phyloP scores from a whole-genome alignment of 1,140 invertebrate genomes.

The Drosophila watanabei region DNA sequence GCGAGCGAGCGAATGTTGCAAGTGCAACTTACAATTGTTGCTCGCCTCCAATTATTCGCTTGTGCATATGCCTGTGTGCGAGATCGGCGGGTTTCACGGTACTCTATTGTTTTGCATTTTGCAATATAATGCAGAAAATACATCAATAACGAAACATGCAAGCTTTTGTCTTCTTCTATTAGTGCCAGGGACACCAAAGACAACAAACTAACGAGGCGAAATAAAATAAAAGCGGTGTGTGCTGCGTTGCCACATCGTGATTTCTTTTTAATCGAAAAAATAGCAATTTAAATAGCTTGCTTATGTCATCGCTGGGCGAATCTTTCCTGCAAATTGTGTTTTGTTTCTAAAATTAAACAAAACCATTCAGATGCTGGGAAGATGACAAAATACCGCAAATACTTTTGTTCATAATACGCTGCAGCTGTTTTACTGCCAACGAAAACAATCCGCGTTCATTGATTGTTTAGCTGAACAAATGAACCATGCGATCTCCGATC shows the following conservation, averaged over 20 bases:
- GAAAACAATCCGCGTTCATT: conserved; percentile 44
- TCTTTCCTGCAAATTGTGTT: too few species aligned
- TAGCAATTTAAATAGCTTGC: conserved; percentile 57
- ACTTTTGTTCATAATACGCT: conserved; percentile 47
- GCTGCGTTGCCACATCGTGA: conserved; percentile 42
- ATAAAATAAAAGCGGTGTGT: conserved; percentile 13
- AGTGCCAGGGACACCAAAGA: conserved; percentile 45
- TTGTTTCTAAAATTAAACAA: conserved; percentile 58
- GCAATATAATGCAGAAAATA: conserved; percentile 53
- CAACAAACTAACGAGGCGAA: conserved; percentile 16
- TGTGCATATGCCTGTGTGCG: conserved; percentile 8
- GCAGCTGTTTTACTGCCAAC: conserved; percentile 52
- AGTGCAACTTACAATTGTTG: conserved; percentile 42
- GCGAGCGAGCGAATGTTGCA: conserved; percentile 38
- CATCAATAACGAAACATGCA: conserved; percentile 45
- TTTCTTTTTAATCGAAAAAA: conserved; percentile 57
- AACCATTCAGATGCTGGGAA: conserved; percentile 44
- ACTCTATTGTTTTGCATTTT: conserved; percentile 57
- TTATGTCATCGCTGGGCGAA: conserved; percentile 60
- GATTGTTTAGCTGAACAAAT: conserved; percentile 43
- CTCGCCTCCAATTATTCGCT: conserved; percentile 46
- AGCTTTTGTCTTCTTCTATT: conserved; percentile 54
- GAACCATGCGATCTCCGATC: conserved; percentile 27
- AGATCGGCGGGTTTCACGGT: conserved; percentile 33
- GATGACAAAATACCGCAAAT: conserved; percentile 56